phyloP scores from a whole-genome alignment of 2,888 invertebrate species.

The Cataglyphis cursor region DNA sequence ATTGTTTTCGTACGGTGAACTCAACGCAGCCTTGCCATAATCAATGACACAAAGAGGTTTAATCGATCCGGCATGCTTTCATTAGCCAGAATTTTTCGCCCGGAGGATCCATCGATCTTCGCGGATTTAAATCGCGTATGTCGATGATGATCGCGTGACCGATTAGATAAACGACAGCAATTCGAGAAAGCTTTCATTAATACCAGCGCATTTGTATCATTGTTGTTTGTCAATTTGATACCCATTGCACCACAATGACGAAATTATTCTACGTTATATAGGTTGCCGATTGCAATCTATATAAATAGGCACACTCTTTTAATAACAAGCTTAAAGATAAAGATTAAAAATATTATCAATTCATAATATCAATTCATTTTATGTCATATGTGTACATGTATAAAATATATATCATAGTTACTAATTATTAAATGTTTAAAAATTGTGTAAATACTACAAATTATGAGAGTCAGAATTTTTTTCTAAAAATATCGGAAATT shows the following conservation, averaged over 20 bases:
- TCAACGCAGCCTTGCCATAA: slow-evolving; percentile 58
- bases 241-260: not conserved
- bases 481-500: not conserved
- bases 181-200: slow-evolving; percentile 63
- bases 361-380: not conserved
- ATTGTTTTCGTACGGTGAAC: slow-evolving; percentile 66
- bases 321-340: not conserved
- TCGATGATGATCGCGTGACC: slow-evolving; percentile 25
- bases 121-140: slow-evolving; percentile 73
- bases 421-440: not conserved
- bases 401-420: not conserved
- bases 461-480: not conserved
- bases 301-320: not conserved
- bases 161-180: slow-evolving; percentile 71
- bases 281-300: not conserved
- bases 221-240: slow-evolving; percentile 45
- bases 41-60: slow-evolving; percentile 66
- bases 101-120: slow-evolving; percentile 72
- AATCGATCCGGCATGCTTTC: slow-evolving; percentile 58
- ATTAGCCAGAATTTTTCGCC: slow-evolving; percentile 22
- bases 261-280: not conserved
- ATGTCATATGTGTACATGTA: not conserved
- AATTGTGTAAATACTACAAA: not conserved
- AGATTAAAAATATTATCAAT: not conserved
- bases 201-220: not conserved